phyloP scores from a whole-genome alignment of 2,113 vertebrate species.

The Pao palembangensis region DNA sequence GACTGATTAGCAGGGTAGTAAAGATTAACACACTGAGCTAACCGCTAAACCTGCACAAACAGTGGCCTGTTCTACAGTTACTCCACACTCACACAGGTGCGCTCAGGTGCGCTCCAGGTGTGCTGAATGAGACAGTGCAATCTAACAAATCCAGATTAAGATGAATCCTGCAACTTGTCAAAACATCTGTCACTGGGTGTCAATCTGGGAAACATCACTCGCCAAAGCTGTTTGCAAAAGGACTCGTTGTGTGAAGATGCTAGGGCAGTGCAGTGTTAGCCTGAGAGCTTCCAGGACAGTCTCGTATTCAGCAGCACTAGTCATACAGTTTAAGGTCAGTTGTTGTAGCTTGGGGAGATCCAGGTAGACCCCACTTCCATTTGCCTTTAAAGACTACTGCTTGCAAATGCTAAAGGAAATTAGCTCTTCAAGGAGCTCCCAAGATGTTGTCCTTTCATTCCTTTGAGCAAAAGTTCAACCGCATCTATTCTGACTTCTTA shows the following conservation, averaged over 20 bases:
- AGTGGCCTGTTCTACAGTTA: conserved; percentile 43
- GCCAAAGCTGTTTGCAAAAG: conserved; percentile 12
- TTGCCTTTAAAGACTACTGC: too few relatives aligned
- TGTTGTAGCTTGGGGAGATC: too few relatives aligned
- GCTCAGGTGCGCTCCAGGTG: conserved; percentile 55
- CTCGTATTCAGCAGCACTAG: too few relatives aligned
- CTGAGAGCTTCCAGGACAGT: too few relatives aligned
- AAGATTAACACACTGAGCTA: conserved; percentile 31
- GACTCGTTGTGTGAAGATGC: not conserved
- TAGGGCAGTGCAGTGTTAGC: not conserved
- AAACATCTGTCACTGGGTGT: conserved; percentile 62
- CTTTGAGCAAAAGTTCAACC: conserved; percentile 4
- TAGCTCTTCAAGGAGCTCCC: too few relatives aligned
- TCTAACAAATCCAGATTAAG: conserved; percentile 51
- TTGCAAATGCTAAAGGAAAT: too few relatives aligned
- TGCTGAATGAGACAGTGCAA: conserved; percentile 38
- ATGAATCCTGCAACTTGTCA: conserved; percentile 56
- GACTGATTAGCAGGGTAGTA: conserved; percentile 41
- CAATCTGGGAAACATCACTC: conserved; percentile 31
- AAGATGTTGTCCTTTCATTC: not conserved
- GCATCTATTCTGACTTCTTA: not conserved
- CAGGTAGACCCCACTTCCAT: too few relatives aligned
- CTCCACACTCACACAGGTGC: conserved; percentile 59
- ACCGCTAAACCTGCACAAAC: conserved; percentile 53
- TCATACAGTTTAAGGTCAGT: too few relatives aligned